Conservation (phyloP, 2,888 invertebrate species). For the Reticulitermes lucifugus region DNA sequence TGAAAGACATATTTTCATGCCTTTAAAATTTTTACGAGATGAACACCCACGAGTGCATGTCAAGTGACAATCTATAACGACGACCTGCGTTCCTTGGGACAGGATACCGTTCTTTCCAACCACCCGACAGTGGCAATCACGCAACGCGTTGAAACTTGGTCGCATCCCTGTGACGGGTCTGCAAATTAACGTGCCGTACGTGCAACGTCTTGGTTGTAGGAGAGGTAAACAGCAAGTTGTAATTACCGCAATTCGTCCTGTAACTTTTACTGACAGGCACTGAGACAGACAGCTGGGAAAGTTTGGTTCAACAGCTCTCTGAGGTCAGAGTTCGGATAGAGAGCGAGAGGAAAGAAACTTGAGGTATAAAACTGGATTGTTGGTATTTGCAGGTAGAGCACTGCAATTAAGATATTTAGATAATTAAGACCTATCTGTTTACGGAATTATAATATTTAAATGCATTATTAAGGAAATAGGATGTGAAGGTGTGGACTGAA, state of each 20-base stretch:
- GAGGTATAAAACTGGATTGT: too few relatives aligned
- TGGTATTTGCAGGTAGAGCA: too few relatives aligned
- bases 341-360: not conserved
- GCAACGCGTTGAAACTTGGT: not conserved
- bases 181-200: not conserved
- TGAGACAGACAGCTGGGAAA: not conserved
- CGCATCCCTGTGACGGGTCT: not conserved
- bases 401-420: too few relatives aligned
- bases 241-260: not conserved
- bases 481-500: too few relatives aligned
- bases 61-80: not conserved
- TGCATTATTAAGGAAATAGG: too few relatives aligned
- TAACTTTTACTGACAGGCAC: constrained; percentile 23
- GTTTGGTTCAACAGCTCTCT: not conserved
- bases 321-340: not conserved
- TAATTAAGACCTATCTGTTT: too few relatives aligned
- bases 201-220: not conserved
- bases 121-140: not conserved
- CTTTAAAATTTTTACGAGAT: not conserved
- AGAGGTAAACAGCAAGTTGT: not conserved
- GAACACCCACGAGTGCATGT: not conserved
- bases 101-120: not conserved
- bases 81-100: not conserved
- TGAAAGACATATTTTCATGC: too few relatives aligned
- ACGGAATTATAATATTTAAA: too few relatives aligned